These are phyloP conservation scores for Protonemura montana DNA, from an alignment of 2,888 invertebrate species.

Conservation along the genomic window DNA sequence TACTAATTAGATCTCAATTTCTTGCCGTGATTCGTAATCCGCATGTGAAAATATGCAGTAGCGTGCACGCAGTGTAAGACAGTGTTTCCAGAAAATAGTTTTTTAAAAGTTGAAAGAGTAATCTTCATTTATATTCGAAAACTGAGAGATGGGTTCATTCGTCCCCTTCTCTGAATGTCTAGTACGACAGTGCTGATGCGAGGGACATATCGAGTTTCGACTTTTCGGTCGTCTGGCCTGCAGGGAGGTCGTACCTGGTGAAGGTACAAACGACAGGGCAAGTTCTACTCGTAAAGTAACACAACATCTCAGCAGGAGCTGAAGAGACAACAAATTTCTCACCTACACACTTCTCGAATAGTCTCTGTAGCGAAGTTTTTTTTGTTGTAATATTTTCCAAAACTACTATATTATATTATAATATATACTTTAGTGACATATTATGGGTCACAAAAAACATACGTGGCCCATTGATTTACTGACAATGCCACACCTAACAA, in stretches of 20 bases:
- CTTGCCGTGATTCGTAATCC: no score
- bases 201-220: neutral
- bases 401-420: slow-evolving; percentile 13
- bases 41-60: no score
- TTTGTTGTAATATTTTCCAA: slow-evolving; percentile 8
- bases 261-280: slow-evolving; percentile 18
- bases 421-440: slow-evolving; percentile 27
- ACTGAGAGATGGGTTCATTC: no score
- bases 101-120: no score
- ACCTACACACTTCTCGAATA: slow-evolving; percentile 44
- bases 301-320: slow-evolving; percentile 36
- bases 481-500: slow-evolving; percentile 45
- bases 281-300: slow-evolving; percentile 16
- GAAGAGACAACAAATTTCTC: slow-evolving; percentile 46
- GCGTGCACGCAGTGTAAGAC: no score
- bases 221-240: no score
- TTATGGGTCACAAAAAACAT: slow-evolving; percentile 46
- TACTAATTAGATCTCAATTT: no score
- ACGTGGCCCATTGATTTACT: slow-evolving; percentile 46
- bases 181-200: neutral
- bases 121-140: no score
- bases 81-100: no score
- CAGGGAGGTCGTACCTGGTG: slow-evolving; percentile 27
- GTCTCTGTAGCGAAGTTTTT: neutral
- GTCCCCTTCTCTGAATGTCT: no score